Base-by-base conservation (phyloP, 2,888 invertebrate species). In the Idaea straminata region DNA sequence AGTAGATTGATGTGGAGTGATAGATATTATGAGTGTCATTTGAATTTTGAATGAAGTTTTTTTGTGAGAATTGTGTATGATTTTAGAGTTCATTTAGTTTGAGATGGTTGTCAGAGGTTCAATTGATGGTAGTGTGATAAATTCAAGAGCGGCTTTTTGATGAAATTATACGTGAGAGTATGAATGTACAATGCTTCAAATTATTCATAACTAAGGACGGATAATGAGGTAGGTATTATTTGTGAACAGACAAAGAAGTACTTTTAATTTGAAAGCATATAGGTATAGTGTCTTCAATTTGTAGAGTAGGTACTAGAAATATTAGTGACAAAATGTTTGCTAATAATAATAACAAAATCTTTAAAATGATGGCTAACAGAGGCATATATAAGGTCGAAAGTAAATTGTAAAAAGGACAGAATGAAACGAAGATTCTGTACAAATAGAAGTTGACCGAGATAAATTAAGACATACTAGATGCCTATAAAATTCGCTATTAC, bases 1-100 rank as follows among this genome's bases (percentile, higher is more conserved):
- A 76, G 76, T 74, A 80, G 82, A 84, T 86, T 85, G 84, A 86
- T 87, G 82, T 73, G 77, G 68, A 69, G 69, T 66, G 66, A 66
- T 72, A 72, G 72, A 74, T 68, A 70, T 71, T 68, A 69, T 72
- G 70, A 75, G 69, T 74, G 73, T 72, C 68, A 69, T 70, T 72
- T 67, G 71, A 72, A 65, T 65, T 71, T 70, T 67, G 69, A 70
- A 71, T 66, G 68, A 36, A 57, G 70, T 70, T 75, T 63, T 59
- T 73, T 70, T 72, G 65, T 71, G 60, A 62, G 36, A 64, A 70
- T 67, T 13, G 57, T n/a, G 34, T 57, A 47, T 47, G 47, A 47
- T 61, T 34, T 34, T 15, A 62, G 35, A 62, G 58, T 38, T 35
- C 35, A 62, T 57, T 57, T 57, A 57, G 58, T 57, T 47, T 47